Evolutionary conservation across 2,797 vertebrate species (phyloP).

Genomic region (Chloroceryle amazona): DNA sequence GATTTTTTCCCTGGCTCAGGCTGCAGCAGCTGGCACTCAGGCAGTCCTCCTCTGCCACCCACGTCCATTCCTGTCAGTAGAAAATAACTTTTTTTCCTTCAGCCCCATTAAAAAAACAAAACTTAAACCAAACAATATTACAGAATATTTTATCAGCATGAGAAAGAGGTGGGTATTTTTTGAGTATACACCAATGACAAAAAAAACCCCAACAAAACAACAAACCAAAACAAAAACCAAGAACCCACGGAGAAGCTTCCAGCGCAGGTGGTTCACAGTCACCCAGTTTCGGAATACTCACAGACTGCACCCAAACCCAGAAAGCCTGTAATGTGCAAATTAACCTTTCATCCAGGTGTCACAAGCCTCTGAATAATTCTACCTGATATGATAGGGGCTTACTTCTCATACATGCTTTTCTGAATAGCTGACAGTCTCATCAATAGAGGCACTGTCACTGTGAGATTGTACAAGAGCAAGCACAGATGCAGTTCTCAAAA

Average conservation of each 20-base stretch:
- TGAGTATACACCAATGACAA: background rate
- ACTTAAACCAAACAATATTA: background rate
- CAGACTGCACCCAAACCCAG: background rate
- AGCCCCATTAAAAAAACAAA: background rate
- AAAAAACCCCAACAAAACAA: too few relatives aligned
- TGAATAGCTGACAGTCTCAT: constrained; percentile 22
- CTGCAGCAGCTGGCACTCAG: background rate
- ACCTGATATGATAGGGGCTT: background rate
- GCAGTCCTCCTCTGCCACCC: background rate
- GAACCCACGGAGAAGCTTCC: background rate
- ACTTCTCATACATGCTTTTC: background rate
- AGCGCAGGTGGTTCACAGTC: background rate
- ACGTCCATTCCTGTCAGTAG: background rate
- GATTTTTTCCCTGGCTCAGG: rapidly evolving
- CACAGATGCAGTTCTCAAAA: constrained; percentile 46
- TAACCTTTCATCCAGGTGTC: constrained; percentile 27
- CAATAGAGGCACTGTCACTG: background rate
- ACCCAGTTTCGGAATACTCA: background rate
- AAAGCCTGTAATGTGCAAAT: background rate
- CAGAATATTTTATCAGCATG: background rate
- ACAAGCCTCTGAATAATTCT: constrained; percentile 28
- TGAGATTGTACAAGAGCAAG: background rate
- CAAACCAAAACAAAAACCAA: background rate
- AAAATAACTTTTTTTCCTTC: rapidly evolving
- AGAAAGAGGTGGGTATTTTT: background rate